Base-by-base conservation (phyloP, 2,888 invertebrate species). In the Nowickia ferox region DNA sequence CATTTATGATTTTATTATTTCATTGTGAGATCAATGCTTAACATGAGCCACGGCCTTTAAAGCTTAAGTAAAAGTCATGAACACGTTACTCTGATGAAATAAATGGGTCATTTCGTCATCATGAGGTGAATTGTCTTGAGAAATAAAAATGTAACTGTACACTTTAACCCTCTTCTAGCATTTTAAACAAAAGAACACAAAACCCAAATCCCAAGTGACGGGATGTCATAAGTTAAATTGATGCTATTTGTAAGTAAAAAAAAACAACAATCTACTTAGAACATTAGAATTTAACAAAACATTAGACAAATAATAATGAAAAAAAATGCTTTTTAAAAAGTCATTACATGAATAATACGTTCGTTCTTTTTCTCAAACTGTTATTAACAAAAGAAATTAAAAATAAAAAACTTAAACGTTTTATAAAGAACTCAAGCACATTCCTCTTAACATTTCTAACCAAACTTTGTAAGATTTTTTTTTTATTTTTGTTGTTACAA, bases 31-130 rank as follows among this genome's bases (percentile, higher is more conserved):
- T 48, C 66, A 48, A 30, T 38, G 11, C 3, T n/a, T 10, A 65
- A 30, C 19, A 15, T 30, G n/a, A 46, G 15, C 15, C 5, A 46
- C 48, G 48, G 48, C n/a, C 48, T 48, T 66, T n/a, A 30, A 48
- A 48, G 30, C 30, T 48, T 48, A 19, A 66, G 30, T 51, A 40
- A 61, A 8, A 61, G 61, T 22, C 48, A 30, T 15, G 66, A 10
- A 46, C 30, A 15, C 2, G 38, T 9, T 4, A 19, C 4, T 72
- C 8, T 1, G 30, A 46, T 1, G 30, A 46, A 44, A 38, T 46
- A 84, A 78, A 59, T 84, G 63, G 78, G 78, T 75, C 78, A 84
- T 68, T 53, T 68, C 78, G 78, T 75, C 84, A 74, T 46, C 74
- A 66, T 61, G 13, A 48, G 17, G 19, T 17, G 53, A 72, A n/a